These are phyloP conservation scores for Solenopsis fugax DNA, from an alignment of 1,140 invertebrate genomes.

Conservation along the genomic window DNA sequence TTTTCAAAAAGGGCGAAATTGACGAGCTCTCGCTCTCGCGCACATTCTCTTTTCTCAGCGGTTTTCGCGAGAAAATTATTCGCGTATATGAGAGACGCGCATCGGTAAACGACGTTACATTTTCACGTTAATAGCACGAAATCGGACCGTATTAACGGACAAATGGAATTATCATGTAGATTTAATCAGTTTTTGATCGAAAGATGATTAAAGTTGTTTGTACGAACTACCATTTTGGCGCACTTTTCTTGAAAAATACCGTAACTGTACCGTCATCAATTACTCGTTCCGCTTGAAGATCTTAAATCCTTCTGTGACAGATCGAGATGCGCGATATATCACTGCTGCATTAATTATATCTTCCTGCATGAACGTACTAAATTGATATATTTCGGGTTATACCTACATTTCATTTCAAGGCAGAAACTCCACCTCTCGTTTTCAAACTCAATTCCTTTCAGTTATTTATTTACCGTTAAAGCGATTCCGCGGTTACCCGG, in stretches of 20 bases:
- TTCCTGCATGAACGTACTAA: background rate
- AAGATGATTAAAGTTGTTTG: background rate
- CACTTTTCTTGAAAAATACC: background rate
- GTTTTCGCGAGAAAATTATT: conserved; percentile 9
- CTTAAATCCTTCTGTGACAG: background rate
- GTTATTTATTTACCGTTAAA: conserved; percentile 58
- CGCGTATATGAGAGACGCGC: background rate
- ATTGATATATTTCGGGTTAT: conserved; percentile 18
- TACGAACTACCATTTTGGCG: background rate
- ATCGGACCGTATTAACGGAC: background rate
- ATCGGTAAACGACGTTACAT: background rate
- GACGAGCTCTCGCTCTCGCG: conserved; percentile 23
- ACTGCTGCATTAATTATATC: conserved; percentile 27
- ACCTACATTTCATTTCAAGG: conserved; percentile 5
- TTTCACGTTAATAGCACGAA: background rate
- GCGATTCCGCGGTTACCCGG: background rate
- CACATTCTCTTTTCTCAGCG: background rate
- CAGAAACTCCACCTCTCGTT: background rate
- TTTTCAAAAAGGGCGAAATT: conserved; percentile 76
- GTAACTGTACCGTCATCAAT: background rate
- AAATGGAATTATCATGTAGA: background rate
- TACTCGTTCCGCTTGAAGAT: conserved; percentile 9
- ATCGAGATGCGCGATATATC: conserved; percentile 8
- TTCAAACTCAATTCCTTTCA: conserved; percentile 26
- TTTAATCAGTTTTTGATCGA: background rate